phyloP scores from a whole-genome alignment of 2,113 vertebrate species.

The Phalacrocorax carbo region DNA sequence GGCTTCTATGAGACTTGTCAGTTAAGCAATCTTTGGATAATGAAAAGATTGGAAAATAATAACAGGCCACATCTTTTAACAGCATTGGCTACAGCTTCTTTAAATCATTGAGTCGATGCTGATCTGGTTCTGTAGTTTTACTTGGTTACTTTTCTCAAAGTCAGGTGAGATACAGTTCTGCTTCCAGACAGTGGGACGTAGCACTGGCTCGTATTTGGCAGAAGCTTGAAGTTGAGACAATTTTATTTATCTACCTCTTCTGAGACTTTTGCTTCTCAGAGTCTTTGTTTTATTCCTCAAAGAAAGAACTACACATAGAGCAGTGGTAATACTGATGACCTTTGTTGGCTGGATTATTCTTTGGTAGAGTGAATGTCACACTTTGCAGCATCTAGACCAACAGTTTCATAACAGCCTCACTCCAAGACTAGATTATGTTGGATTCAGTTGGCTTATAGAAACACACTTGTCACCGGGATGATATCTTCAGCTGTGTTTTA shows the following conservation, averaged over 20 bases:
- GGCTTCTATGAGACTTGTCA: not conserved
- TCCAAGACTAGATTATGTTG: not conserved
- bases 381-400: not conserved
- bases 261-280: not conserved
- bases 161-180: not conserved
- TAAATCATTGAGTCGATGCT: not conserved
- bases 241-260: not conserved
- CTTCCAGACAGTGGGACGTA: not conserved
- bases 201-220: not conserved
- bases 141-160: not conserved
- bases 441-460: not conserved
- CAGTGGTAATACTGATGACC: not conserved
- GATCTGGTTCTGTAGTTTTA: not conserved
- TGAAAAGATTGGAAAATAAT: not conserved
- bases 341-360: not conserved
- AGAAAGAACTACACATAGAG: not conserved
- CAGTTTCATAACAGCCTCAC: not conserved
- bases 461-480: not conserved
- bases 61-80: not conserved
- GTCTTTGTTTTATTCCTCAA: not conserved
- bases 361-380: not conserved
- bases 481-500: not conserved
- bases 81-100: not conserved
- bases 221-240: not conserved
- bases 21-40: not conserved